These are phyloP conservation scores for Dufourea novaeangliae DNA, from an alignment of 1,140 invertebrate species.

Conservation along the genomic window DNA sequence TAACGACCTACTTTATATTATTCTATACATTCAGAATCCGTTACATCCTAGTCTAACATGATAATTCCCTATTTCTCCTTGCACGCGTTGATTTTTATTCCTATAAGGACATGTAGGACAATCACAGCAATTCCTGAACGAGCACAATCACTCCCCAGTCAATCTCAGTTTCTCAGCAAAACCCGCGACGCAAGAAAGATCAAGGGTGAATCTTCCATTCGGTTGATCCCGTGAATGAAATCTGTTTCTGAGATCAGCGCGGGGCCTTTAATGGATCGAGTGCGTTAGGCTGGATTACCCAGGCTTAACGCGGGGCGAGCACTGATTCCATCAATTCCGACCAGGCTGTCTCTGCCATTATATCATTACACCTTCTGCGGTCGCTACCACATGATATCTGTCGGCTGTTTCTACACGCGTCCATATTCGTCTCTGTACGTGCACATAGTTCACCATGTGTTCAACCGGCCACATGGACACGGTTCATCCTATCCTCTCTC, in stretches of 20 bases:
- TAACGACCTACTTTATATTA: no score
- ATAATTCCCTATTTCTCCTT: no score
- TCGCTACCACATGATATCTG: constrained; percentile 59
- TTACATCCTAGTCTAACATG: no score
- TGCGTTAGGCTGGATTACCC: constrained; percentile 69
- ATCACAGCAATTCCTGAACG: no score
- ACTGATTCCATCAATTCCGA: constrained; percentile 79
- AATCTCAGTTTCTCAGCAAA: neutral
- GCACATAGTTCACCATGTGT: neutral
- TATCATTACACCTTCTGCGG: constrained; percentile 72
- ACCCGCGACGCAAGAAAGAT: constrained; percentile 16
- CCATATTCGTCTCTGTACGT: neutral
- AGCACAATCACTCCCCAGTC: neutral
- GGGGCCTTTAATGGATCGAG: constrained; percentile 59
- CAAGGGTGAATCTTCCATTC: constrained; percentile 39
- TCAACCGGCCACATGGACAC: neutral
- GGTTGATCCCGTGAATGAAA: constrained; percentile 43
- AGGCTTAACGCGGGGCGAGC: constrained; percentile 67
- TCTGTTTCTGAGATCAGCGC: constrained; percentile 47
- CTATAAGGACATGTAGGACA: no score
- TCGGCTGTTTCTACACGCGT: constrained; percentile 27
- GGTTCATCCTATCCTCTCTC: constrained; percentile 2
- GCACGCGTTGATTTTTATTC: no score
- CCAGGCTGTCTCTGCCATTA: constrained; percentile 76
- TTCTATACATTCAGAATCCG: no score